Base-by-base conservation (phyloP, 2,888 invertebrate species). In the Thalpophila matura region DNA sequence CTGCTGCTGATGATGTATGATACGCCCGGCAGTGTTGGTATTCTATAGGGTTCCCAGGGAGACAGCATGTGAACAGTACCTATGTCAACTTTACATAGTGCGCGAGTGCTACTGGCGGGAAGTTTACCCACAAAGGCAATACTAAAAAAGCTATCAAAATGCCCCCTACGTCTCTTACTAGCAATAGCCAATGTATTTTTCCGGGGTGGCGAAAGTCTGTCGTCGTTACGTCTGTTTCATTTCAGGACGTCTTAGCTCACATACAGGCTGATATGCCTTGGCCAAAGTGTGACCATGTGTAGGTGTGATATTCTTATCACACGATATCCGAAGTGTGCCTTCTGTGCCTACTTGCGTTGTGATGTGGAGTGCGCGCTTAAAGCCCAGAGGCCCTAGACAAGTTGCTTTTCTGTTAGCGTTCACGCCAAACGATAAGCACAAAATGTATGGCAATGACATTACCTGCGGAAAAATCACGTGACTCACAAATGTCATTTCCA, bases 1-100 rank as follows among this genome's bases (percentile, higher is more conserved):
- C n/a, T n/a, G n/a, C n/a, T 47, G 38, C 42, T 58, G 26, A 46
- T 50, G 29, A 31, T 42, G 38, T 55, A n/a, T 6, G 18, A 7
- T 26, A 14, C 9, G 37, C 20, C 24, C n/a, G 29, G 45, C 43
- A 49, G 31, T 27, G 35, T 9, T 16, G 14, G 9, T 40, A 33
- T 37, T 27, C 29, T 33, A 2, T 16, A 14, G 20, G 20, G n/a
- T 24, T 26, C 14, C 38, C 12, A n/a, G 14, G 20, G 14, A 6
- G 4, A 6, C 38, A 29, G 24, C 7, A 45, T 49, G 14, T 10
- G 4, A 2, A 31, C 38, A 38, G 33, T 45, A n/a, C n/a, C n/a
- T n/a, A 33, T 12, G 9, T 7, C 1, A 12, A 45, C 12, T 22
- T 9, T 1, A 18, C 27, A 3, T 5, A 51, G 20, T 1, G 5